phyloP scores from a whole-genome alignment of 2,888 invertebrate species.

The Exocentrus adspersus region DNA sequence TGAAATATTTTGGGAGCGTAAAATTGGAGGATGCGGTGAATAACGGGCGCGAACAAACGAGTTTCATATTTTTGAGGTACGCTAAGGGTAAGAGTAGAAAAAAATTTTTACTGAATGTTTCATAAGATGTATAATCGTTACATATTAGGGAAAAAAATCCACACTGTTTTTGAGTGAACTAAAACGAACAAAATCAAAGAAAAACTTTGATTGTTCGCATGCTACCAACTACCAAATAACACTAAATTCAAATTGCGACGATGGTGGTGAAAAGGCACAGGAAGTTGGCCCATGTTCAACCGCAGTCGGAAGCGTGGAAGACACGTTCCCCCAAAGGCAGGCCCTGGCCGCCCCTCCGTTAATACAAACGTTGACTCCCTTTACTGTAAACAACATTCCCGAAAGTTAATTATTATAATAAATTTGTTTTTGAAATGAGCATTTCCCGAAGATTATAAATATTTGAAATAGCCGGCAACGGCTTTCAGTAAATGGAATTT shows the following conservation, averaged over 20 bases:
- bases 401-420: conserved; percentile 1
- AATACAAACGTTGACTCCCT: neutral
- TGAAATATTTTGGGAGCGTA: neutral
- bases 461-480: conserved; percentile 7
- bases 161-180: too few relatives aligned
- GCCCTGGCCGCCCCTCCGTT: neutral
- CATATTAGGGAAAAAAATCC: too few relatives aligned
- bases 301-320: neutral
- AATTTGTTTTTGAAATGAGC: conserved; percentile 1
- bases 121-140: too few relatives aligned
- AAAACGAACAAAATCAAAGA: too few relatives aligned
- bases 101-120: too few relatives aligned
- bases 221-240: too few relatives aligned
- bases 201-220: too few relatives aligned
- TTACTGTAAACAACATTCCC: neutral
- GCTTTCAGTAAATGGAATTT: conserved; percentile 16
- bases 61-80: too few relatives aligned
- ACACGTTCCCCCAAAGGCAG: neutral
- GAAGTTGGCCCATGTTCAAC: neutral
- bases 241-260: neutral
- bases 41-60: too few relatives aligned
- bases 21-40: neutral
- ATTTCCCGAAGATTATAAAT: neutral
- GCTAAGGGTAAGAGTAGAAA: too few relatives aligned
- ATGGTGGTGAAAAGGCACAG: neutral